Base-by-base conservation (phyloP, 2,888 invertebrate genomes). In the Octodonta nipae region DNA sequence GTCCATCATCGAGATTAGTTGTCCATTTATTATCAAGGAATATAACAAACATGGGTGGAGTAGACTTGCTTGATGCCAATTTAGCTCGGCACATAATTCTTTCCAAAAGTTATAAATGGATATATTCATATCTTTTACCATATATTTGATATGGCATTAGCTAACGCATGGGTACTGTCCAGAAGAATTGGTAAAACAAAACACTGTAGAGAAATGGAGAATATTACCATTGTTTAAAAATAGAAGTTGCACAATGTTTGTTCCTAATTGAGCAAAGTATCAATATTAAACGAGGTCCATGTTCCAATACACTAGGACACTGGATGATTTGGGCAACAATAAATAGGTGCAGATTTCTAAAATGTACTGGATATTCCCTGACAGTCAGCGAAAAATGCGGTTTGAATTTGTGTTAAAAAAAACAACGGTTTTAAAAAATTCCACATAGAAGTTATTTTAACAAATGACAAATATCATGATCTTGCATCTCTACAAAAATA, bases 91-190 rank as follows among this genome's bases (percentile, higher is more conserved):
- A 44, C 31, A 39, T 39, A 16, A 44, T 42, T 11, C 38, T 37
- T 37, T 13, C 37, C 15, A 42, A 38, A 36, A 41, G 41, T 24
- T 31, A 32, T 13, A 46, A 43, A 26, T 45, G 46, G 36, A n/a
- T 44, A 43, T 25, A 32, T 41, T 10, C 33, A 36, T 15, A 38
- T 44, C 6, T 46, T 44, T 27, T 43, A 35, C 33, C 41, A 42
- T 29, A 32, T 46, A 25, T 29, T 44, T 12, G 40, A 45, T 32
- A 26, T 42, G 3, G 32, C 37, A 6, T 14, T 35, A 12, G 40
- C 39, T 2, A 43, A 45, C 34, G 38, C 37, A 5, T 40, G 42
- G 40, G 8, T 44, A n/a, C 30, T 44, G 13, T 37, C 34, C 12
- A 32, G 34, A 32, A 30, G 34, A 35, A 37, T 34, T 17, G 17